Evolutionary conservation across 2,797 vertebrate genomes (phyloP), one percentile per base, ranked within the genome.

Genomic region (Epinephelus coioides): DNA sequence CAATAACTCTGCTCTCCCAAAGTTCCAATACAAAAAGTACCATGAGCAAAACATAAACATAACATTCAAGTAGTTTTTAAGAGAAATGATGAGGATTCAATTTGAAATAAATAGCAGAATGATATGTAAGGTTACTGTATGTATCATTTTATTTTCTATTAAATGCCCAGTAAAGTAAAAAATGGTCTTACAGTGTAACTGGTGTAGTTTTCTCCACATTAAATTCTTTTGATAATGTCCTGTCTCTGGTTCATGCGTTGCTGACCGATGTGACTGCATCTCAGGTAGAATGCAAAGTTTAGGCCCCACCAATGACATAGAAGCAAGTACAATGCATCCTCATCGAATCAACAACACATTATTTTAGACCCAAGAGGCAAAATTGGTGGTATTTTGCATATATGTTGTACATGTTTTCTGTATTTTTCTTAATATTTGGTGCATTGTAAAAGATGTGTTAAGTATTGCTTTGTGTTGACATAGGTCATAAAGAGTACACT

Each of bases 391-490:
- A 88, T 96, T 96, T 94, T 84, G 92, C 95, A 95, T 97, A 97
- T 97, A 95, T 97, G 97, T 97, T 97, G 97, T 97, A 97, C 95
- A 96, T 97, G 95, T 97, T 96, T 97, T 96, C 91, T 96, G 97
- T 97, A 95, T 96, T 93, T 95, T 94, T 96, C 93, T 97, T 96
- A 96, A 96, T 97, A 97, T 97, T 96, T 96, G 95, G 97, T 98
- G 97, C 97, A 96, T 97, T 98, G 97, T 99, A 97, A 96, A 96
- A 95, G 92, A 97, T 96, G 96, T 98, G 96, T 98, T 97, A 93
- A 97, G 96, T 98, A 98, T 98, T 98, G 96, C 96, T 97, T 98
- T 97, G 96, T 97, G 97, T 97, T 97, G 96, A 95, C 96, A 96
- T 96, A 93, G 90, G 87, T 95, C 91, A 94, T 90, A 85, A 92